phyloP scores from a whole-genome alignment of 2,113 vertebrate genomes.

The Oriolus oriolus region DNA sequence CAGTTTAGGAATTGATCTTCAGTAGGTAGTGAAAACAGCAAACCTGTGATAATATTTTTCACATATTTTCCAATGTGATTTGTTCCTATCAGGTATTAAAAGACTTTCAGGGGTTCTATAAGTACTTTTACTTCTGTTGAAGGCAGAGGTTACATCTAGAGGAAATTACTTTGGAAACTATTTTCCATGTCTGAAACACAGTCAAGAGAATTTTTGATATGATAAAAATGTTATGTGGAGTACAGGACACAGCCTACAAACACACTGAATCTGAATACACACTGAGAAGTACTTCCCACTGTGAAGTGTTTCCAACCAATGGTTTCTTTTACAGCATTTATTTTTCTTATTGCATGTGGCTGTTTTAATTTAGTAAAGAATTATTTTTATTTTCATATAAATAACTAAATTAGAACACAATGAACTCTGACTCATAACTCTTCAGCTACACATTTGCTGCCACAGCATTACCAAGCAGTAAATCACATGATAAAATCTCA shows the following conservation, averaged over 20 bases:
- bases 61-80: background rate
- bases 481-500: background rate
- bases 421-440: background rate
- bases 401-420: background rate
- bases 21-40: background rate
- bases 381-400: background rate
- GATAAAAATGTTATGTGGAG: background rate
- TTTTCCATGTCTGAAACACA: slow-evolving; percentile 1
- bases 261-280: background rate
- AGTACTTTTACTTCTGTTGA: background rate
- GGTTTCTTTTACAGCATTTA: background rate
- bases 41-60: background rate
- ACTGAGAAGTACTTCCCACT: background rate
- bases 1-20: background rate
- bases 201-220: background rate
- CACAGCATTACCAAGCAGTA: background rate
- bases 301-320: background rate
- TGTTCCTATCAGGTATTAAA: background rate
- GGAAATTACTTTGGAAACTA: background rate
- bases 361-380: background rate
- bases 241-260: background rate
- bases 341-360: background rate
- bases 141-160: background rate
- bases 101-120: background rate
- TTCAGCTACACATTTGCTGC: background rate